phyloP scores from a whole-genome alignment of 2,797 vertebrate species.

The Diplodus sargus region DNA sequence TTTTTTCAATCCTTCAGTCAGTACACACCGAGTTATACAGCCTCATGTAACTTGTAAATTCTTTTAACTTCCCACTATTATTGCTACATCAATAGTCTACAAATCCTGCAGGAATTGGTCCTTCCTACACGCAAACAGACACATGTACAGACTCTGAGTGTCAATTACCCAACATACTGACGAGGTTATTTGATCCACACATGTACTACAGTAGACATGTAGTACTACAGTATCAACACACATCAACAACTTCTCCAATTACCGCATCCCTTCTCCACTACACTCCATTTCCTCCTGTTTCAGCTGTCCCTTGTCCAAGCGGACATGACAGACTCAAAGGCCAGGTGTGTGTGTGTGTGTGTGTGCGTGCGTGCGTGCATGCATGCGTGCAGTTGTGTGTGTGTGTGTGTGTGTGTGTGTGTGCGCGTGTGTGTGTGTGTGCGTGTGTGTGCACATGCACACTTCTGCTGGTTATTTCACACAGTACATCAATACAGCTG shows the following conservation, averaged over 20 bases:
- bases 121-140: conserved; percentile 18
- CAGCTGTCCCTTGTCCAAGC: background rate
- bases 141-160: background rate
- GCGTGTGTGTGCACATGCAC: background rate
- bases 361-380: conserved; percentile 1
- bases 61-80: conserved; percentile 15
- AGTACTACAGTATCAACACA: conserved; percentile 42
- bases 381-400: conserved; percentile 6
- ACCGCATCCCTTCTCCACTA: background rate
- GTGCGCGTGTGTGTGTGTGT: background rate
- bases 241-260: conserved; percentile 51
- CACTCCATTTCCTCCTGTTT: conserved; percentile 31
- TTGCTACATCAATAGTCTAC: conserved; percentile 58
- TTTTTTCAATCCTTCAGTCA: conserved; percentile 37
- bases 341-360: conserved; percentile 12
- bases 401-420: conserved; percentile 2
- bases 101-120: conserved; percentile 24
- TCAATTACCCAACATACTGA: conserved; percentile 16
- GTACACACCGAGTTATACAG: background rate
- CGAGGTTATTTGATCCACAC: conserved; percentile 49
- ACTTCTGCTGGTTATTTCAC: background rate
- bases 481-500: background rate
- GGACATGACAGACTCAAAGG: conserved; percentile 33
- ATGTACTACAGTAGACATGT: conserved; percentile 32
- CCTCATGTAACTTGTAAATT: conserved; percentile 17